Percentiles rank a stretch among this genome's conserved stretches.
These are phyloP conservation scores for Pyrgilauda ruficollis DNA, from an alignment of 2,113 vertebrate genomes.

Conservation along the genomic window DNA sequence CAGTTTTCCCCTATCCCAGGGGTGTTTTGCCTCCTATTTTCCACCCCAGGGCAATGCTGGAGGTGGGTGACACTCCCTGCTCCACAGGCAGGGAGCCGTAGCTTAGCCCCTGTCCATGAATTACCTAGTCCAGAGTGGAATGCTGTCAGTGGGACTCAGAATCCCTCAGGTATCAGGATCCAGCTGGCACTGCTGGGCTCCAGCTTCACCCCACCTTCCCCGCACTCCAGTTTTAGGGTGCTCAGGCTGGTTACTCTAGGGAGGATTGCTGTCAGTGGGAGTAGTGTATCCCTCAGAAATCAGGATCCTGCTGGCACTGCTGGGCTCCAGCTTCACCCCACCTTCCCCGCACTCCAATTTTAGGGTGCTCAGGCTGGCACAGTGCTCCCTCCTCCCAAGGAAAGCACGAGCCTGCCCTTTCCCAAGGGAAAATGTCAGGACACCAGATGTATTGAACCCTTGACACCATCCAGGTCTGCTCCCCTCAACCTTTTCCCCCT, in stretches of 20 bases:
- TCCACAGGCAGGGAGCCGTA: background rate
- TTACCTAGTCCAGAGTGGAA: background rate
- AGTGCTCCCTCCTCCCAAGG: background rate
- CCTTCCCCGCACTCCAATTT: background rate
- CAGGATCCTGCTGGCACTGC: background rate
- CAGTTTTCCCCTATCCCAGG: fast-evolving
- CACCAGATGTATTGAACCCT: fast-evolving
- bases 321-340: fast-evolving
- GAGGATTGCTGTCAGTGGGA: background rate
- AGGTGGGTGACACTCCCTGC: background rate
- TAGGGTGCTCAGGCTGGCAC: fast-evolving
- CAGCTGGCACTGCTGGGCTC: background rate
- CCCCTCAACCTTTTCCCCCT: background rate
- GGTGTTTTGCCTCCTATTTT: fast-evolving
- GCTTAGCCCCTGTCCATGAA: background rate
- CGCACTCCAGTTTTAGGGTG: fast-evolving
- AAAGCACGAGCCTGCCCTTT: background rate
- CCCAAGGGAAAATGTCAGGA: background rate
- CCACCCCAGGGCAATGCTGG: background rate
- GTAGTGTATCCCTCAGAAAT: background rate
- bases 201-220: fast-evolving
- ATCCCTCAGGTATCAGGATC: background rate
- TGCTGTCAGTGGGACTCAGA: background rate
- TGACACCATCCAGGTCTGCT: background rate
- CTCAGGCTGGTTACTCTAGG: background rate